Percentiles rank a stretch among this genome's conserved stretches.
These are phyloP conservation scores for Antitype chi DNA, from an alignment of 2,888 invertebrate genomes.

Conservation along the genomic window DNA sequence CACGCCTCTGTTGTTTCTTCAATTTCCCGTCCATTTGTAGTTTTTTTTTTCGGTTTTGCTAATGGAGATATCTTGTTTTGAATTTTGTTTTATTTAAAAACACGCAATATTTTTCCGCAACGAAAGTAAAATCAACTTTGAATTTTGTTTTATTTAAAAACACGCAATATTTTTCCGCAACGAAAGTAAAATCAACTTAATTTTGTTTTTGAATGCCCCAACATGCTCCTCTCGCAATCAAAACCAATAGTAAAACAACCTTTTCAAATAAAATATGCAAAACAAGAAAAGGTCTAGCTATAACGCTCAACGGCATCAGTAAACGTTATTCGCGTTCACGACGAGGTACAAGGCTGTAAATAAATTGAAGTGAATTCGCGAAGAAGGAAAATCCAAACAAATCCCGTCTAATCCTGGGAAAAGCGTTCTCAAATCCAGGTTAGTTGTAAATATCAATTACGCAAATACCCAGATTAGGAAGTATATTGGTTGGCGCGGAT, in stretches of 20 bases:
- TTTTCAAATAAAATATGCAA: conserved; percentile 60
- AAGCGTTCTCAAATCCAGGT: conserved; percentile 87
- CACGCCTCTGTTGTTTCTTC: conserved; percentile 85
- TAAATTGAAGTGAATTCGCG: conserved; percentile 86
- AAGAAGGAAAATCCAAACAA: conserved; percentile 86
- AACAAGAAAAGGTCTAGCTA: conserved; percentile 65
- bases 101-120: background rate
- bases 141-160: conserved; percentile 2
- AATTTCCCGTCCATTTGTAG: conserved; percentile 73
- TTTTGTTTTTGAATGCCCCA: conserved; percentile 4
- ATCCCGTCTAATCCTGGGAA: conserved; percentile 86
- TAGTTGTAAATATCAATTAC: conserved; percentile 91
- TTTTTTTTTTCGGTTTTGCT: conserved; percentile 42
- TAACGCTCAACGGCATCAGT: conserved; percentile 68
- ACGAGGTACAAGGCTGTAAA: conserved; percentile 76
- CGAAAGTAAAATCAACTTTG: background rate
- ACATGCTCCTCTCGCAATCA: conserved; percentile 28
- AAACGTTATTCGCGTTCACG: conserved; percentile 77
- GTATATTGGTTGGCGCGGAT: conserved; percentile 72
- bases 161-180: background rate
- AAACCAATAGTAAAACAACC: conserved; percentile 36
- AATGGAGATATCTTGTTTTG: conserved; percentile 23
- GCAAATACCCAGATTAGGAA: conserved; percentile 85
- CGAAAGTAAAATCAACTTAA: background rate
- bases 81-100: background rate